Evolutionary conservation across 2,113 vertebrate genomes (phyloP).

Genomic region (Marcusenius ussheri): DNA sequence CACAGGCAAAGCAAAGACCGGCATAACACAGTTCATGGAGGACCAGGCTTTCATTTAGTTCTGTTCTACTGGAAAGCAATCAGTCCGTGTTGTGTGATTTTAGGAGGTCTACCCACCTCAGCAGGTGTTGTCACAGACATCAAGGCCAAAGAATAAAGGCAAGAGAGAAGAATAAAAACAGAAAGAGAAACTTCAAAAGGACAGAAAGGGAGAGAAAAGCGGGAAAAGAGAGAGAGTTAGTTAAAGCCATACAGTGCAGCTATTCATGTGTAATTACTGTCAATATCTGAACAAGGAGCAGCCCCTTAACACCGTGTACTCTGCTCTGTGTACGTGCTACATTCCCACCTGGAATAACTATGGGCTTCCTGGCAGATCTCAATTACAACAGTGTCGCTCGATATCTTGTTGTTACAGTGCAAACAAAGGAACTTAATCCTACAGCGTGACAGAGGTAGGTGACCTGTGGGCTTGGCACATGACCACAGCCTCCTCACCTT

Average conservation of each 20-base stretch:
- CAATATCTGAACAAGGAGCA: not conserved
- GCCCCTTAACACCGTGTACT: not conserved
- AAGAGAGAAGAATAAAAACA: conserved; percentile 99
- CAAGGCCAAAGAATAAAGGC: conserved; percentile 99
- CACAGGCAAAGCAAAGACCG: not conserved
- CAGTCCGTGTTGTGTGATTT: not conserved
- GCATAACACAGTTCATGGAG: not conserved
- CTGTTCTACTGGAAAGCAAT: not conserved
- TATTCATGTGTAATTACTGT: not conserved
- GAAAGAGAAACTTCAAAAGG: conserved; percentile 90
- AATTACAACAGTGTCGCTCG: not conserved
- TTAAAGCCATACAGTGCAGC: not conserved
- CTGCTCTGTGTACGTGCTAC: not conserved
- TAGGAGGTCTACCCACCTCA: conserved; percentile 73
- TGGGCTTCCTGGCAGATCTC: not conserved
- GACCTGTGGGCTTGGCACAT: not conserved
- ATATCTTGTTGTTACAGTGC: not conserved
- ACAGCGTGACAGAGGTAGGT: not conserved
- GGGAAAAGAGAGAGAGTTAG: not conserved
- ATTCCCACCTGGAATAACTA: not conserved
- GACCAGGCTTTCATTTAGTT: not conserved
- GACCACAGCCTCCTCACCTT: conserved; percentile 64
- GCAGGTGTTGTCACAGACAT: conserved; percentile 80
- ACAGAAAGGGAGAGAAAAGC: conserved; percentile 24
- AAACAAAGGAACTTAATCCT: not conserved